Base-by-base conservation (phyloP, 2,888 invertebrate genomes). In the Epinotia demarniana region DNA sequence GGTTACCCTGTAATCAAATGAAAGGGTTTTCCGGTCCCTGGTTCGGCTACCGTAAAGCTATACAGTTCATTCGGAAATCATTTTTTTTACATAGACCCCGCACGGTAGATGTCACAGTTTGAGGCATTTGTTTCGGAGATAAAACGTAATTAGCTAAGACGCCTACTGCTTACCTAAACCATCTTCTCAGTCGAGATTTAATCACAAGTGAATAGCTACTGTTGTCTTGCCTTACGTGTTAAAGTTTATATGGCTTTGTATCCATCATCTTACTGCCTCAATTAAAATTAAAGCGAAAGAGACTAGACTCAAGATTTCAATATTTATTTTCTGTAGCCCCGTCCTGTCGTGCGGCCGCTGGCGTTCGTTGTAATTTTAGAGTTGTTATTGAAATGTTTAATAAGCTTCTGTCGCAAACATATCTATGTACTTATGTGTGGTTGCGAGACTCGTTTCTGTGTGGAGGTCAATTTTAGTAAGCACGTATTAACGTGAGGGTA, bases 381-480 rank as follows among this genome's bases (percentile, higher is more conserved):
- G 78, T 86, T 87, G 87, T 90, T 88, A 86, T 85, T 84, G 82
- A 83, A 83, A 18, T 82, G 86, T 87, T 86, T 86, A 88, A 85
- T 89, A 92, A 89, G 92, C 92, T 92, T 93, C 88, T 91, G 90
- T 93, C 92, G 92, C 92, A 91, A 91, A 93, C 93, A 93, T 93
- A 93, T 92, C 93, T 91, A 82, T 87, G 85, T 89, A 83, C 82
- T 88, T 86, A 83, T 81, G 87, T 83, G 86, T 86, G 89, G 84
- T 84, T 88, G 87, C 86, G 88, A 86, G 81, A 79, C 81, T 84
- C 81, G 83, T 85, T 82, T 83, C 79, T 79, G 82, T 81, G 80
- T 83, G 79, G 78, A 78, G 79, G 81, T 86, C 84, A 84, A 85
- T 84, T 85, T 83, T 83, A 75, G 63, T 64, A 74, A 66, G 71